Evolutionary conservation across 2,797 vertebrate species (phyloP).

Genomic region (Neosilurus mollespiculum): DNA sequence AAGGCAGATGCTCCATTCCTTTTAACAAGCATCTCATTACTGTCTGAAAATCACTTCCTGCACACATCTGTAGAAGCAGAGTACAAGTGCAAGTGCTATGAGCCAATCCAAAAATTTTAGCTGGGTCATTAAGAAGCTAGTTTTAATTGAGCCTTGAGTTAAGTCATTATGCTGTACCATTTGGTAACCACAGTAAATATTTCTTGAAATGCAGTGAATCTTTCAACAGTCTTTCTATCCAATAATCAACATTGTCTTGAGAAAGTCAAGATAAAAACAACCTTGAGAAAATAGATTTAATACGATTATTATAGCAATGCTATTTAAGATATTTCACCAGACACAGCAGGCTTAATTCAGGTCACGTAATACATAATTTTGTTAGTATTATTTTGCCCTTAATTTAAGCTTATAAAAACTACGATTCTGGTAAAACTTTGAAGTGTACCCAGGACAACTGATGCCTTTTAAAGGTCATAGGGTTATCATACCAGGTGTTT

Average conservation of each 20-base stretch:
- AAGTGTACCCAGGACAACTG: not conserved
- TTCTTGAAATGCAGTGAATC: no score
- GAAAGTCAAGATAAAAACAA: no score
- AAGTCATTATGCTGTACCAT: not conserved
- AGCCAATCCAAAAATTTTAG: conserved; percentile 46
- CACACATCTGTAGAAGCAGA: conserved; percentile 48
- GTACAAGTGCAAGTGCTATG: conserved; percentile 44
- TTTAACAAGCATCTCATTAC: conserved; percentile 61
- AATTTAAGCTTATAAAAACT: no score
- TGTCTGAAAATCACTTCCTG: conserved; percentile 54
- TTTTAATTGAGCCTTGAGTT: not conserved
- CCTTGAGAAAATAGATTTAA: no score
- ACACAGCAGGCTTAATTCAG: no score
- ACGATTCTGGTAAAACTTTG: not conserved
- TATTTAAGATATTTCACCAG: no score
- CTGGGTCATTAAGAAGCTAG: conserved; percentile 39
- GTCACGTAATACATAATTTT: no score
- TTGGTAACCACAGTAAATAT: not conserved
- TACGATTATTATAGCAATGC: no score
- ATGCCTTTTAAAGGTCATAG: not conserved
- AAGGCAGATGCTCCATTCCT: conserved; percentile 55
- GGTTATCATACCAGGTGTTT: not conserved
- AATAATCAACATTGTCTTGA: no score
- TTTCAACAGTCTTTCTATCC: no score
- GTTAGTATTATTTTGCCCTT: no score